Conservation (phyloP, 2,113 vertebrate genomes). For the Zosterops japonicus region DNA sequence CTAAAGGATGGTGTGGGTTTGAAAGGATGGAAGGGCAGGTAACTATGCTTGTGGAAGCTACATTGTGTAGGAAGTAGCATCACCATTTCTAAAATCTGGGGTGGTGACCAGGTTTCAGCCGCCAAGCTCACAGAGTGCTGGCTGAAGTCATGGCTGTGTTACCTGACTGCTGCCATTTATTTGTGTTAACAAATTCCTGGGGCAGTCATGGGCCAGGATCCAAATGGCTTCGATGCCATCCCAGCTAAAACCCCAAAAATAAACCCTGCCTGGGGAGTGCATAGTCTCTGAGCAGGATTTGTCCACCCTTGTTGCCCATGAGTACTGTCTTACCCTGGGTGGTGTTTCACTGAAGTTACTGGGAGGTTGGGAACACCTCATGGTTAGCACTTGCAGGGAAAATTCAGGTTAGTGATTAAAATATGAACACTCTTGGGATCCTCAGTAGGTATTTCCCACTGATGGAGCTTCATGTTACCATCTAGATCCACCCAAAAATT, state of each 20-base stretch:
- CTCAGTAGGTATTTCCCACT: not conserved
- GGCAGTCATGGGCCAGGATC: not conserved
- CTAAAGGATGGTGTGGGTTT: not conserved
- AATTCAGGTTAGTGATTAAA: not conserved
- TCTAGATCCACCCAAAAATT: not conserved
- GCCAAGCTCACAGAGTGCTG: not conserved
- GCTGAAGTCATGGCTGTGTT: not conserved
- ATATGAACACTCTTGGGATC: not conserved
- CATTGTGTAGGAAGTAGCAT: not conserved
- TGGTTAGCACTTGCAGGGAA: not conserved
- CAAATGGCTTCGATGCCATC: not conserved
- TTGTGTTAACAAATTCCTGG: not conserved
- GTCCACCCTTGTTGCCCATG: not conserved
- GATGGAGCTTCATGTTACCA: not conserved
- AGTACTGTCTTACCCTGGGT: accelerated
- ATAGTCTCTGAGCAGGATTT: not conserved
- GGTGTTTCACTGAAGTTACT: not conserved
- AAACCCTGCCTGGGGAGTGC: not conserved
- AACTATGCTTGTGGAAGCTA: not conserved
- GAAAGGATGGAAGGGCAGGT: not conserved
- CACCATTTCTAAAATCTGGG: not conserved
- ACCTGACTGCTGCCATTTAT: not conserved
- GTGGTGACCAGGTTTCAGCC: not conserved
- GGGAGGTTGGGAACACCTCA: accelerated
- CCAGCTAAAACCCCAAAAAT: not conserved